Conservation (phyloP, 2,797 vertebrate species). For the Sebastiscus albofasciatus region DNA sequence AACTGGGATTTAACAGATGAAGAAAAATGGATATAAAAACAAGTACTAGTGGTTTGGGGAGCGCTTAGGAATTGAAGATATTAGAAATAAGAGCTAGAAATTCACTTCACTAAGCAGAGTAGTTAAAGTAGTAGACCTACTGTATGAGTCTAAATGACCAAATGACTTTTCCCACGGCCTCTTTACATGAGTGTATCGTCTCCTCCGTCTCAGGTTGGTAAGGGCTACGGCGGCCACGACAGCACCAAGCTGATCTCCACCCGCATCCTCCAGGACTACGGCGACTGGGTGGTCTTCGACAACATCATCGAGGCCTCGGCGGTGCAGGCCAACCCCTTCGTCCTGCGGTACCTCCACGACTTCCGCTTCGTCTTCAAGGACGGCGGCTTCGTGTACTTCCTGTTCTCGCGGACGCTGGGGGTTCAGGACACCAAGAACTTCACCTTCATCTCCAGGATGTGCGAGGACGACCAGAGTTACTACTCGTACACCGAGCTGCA, state of each 20-base stretch:
- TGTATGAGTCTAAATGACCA: neutral
- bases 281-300: constrained; percentile 89
- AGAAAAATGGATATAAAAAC: too few relatives aligned
- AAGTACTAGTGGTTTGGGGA: too few relatives aligned
- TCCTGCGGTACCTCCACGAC: constrained; percentile 85
- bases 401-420: constrained; percentile 90
- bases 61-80: too few relatives aligned
- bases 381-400: constrained; percentile 87
- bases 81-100: too few relatives aligned
- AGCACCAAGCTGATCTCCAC: constrained; percentile 95
- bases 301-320: constrained; percentile 90
- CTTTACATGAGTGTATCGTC: neutral
- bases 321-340: constrained; percentile 89
- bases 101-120: too few relatives aligned
- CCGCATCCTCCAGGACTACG: constrained; percentile 84
- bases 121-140: neutral
- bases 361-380: constrained; percentile 92
- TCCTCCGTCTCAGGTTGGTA: constrained; percentile 79
- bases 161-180: neutral
- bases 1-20: too few relatives aligned
- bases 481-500: constrained; percentile 96
- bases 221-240: constrained; percentile 90
- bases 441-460: constrained; percentile 91
- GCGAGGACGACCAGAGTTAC: constrained; percentile 88
- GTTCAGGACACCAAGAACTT: constrained; percentile 85